These are phyloP conservation scores for Amitus sp. DNA, from an alignment of 2,888 invertebrate species.

Conservation along the genomic window DNA sequence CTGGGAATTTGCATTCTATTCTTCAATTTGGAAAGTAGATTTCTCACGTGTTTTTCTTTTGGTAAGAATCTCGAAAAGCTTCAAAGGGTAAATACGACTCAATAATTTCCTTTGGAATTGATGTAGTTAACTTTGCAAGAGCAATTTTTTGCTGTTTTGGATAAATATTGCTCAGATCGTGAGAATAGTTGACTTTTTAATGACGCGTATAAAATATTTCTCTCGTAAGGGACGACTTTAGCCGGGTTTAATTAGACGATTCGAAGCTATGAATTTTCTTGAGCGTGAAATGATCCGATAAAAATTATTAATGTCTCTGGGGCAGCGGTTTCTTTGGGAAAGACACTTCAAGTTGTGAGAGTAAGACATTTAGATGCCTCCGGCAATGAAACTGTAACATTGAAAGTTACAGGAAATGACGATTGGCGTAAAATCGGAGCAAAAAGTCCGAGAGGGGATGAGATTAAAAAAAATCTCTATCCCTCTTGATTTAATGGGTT, in stretches of 20 bases:
- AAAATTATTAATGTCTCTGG: background rate
- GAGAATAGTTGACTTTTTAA: slow-evolving; percentile 7
- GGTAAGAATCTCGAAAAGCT: too few relatives aligned
- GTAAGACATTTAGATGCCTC: background rate
- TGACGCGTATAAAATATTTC: background rate
- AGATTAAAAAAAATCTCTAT: too few relatives aligned
- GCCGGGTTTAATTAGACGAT: slow-evolving; percentile 1
- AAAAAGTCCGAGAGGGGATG: too few relatives aligned
- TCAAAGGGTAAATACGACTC: too few relatives aligned
- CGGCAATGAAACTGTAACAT: background rate
- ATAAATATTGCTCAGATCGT: background rate
- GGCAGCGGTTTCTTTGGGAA: background rate
- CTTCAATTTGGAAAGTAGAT: too few relatives aligned
- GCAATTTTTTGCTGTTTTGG: background rate
- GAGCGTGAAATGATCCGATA: slow-evolving; percentile 5
- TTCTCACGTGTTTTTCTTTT: too few relatives aligned
- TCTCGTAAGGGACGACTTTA: background rate
- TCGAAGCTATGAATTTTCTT: slow-evolving; percentile 3
- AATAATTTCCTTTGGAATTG: too few relatives aligned
- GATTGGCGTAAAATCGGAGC: background rate
- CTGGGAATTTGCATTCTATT: too few relatives aligned
- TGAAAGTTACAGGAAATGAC: background rate
- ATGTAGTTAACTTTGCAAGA: too few relatives aligned
- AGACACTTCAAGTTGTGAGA: background rate
- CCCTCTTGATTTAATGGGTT: too few relatives aligned